phyloP scores from a whole-genome alignment of 2,888 invertebrate species.

The Xylophagus ater region DNA sequence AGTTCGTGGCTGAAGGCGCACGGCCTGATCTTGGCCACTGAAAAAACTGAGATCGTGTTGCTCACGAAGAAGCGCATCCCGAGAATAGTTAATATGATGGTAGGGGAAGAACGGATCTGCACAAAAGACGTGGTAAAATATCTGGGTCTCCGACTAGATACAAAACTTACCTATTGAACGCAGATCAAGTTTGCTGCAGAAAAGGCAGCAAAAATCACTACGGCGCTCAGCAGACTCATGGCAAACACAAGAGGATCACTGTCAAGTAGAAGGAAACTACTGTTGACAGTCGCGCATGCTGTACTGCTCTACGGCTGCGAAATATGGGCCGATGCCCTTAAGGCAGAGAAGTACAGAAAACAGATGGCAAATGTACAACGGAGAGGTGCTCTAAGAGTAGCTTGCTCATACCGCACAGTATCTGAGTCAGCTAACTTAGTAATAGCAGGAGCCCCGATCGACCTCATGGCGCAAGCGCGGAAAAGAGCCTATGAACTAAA shows the following conservation, averaged over 20 bases:
- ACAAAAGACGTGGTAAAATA: conserved; percentile 15
- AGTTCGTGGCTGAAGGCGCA: conserved; percentile 1
- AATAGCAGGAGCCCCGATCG: conserved; percentile 23
- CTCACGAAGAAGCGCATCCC: conserved; percentile 1
- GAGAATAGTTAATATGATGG: background rate
- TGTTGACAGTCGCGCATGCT: background rate
- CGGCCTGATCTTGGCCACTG: conserved; percentile 4
- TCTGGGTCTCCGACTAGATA: conserved; percentile 17
- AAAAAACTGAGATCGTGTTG: conserved; percentile 6
- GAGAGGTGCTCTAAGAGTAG: background rate
- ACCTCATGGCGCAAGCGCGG: conserved; percentile 16
- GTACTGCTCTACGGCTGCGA: background rate
- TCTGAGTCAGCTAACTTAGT: conserved; percentile 17
- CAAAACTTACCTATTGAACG: conserved; percentile 16
- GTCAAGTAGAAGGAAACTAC: background rate
- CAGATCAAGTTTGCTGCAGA: conserved; percentile 15
- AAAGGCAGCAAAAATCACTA: conserved; percentile 14
- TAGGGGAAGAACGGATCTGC: background rate
- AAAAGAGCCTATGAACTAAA: conserved; percentile 3
- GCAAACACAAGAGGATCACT: background rate
- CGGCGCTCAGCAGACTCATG: conserved; percentile 15
- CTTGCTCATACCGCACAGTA: background rate
- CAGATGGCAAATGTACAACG: background rate
- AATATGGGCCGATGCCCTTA: background rate
- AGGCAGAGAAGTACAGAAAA: background rate